Evolutionary conservation across 2,797 vertebrate species (phyloP), one percentile per base, ranked within the genome.

Genomic region (Artibeus lituratus): DNA sequence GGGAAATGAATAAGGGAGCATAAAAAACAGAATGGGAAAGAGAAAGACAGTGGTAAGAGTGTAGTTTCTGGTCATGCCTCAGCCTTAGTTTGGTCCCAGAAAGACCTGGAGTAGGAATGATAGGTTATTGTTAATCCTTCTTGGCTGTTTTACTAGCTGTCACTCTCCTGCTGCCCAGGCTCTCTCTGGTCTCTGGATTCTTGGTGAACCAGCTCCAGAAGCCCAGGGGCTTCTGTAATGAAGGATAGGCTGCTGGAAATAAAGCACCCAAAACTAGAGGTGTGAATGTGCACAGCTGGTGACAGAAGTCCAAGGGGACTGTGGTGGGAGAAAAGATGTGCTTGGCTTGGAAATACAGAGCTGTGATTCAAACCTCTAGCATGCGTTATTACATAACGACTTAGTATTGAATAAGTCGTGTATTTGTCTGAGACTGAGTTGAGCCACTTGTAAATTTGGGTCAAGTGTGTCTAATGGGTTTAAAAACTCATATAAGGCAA

Each of bases 161-260:
- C 10, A n/a, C 10, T 10, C 35, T 8, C 21, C 0, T 0, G 0
- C 1, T 51, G 5, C 7, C 49, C 12, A 2, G 5, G 5, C 9
- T 24, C 22, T 44, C 10, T 49, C 49, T 4, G 0, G 29, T 70
- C 29, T 82, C 4, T n/a, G 74, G 35, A n/a, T 62, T 85, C 8
- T 26, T 29, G 22, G 3, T 11, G 37, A 87, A 32, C 9, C 10
- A 76, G 21, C n/a, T 88, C 7, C 44, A 59, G 1, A 2, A 39
- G 18, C 3, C 32, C 12, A 73, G 32, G 51, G 32, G 0, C 2
- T 8, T 3, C 49, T 69, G 10, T 55, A 11, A 55, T 3, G 7
- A 76, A 89, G 22, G 8, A n/a, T 10, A 39, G 83, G 8, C 0
- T 47, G 1, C 6, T 29, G 7, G 10, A 39, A 57, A 1, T 9